Percentiles rank a stretch among this genome's conserved stretches.
phyloP scores from a whole-genome alignment of 2,888 invertebrate genomes.

The Diarsia mendica region DNA sequence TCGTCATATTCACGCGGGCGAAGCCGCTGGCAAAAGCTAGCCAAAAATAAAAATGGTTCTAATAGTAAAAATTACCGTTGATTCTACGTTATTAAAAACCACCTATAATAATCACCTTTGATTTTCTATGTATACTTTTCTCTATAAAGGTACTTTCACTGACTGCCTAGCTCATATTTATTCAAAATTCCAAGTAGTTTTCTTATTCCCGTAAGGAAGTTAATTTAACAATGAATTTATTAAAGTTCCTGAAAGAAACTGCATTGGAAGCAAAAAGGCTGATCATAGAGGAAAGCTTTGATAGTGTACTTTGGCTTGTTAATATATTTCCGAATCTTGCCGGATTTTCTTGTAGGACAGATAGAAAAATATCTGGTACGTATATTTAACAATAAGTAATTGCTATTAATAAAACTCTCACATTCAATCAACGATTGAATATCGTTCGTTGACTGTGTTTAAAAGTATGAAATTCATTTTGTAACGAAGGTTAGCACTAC shows the following conservation, averaged over 20 bases:
- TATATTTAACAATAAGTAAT: neutral
- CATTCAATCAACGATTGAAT: neutral
- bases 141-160: neutral
- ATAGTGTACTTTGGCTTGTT: slow-evolving; percentile 77
- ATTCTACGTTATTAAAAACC: slow-evolving; percentile 32
- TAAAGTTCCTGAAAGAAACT: slow-evolving; percentile 49
- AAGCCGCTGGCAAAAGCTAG: too few relatives aligned
- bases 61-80: slow-evolving; percentile 16
- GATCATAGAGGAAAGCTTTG: slow-evolving; percentile 70
- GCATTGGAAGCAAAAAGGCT: slow-evolving; percentile 60
- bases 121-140: neutral
- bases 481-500: neutral
- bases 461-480: too few relatives aligned
- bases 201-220: neutral
- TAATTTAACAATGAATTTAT: slow-evolving; percentile 55
- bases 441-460: neutral
- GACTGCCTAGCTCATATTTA: neutral
- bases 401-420: neutral
- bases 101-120: slow-evolving; percentile 27
- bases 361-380: slow-evolving; percentile 71
- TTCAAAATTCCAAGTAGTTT: neutral
- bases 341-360: slow-evolving; percentile 75
- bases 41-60: neutral
- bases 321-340: slow-evolving; percentile 73
- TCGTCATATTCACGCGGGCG: too few relatives aligned